These are phyloP conservation scores for Onychomys torridus DNA, from an alignment of 2,797 vertebrate genomes.

Conservation along the genomic window DNA sequence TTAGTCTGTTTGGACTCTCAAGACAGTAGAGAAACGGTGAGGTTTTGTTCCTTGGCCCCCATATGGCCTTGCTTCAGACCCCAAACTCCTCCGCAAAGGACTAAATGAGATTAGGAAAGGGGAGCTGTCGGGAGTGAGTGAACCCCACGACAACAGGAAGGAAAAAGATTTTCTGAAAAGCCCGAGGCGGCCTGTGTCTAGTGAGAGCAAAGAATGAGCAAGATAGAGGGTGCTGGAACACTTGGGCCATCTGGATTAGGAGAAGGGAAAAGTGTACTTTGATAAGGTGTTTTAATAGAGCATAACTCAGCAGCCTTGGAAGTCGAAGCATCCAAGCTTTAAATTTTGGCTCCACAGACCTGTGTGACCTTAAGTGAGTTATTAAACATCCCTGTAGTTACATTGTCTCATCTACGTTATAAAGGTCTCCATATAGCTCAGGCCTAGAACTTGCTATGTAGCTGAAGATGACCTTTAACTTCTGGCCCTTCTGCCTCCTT, in stretches of 20 bases:
- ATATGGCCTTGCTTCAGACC: not conserved
- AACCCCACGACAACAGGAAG: not conserved
- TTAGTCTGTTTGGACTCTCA: constrained; percentile 14
- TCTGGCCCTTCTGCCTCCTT: not conserved
- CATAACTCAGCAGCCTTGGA: constrained; percentile 10
- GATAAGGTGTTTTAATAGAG: not conserved
- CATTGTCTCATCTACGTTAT: not conserved
- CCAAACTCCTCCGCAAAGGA: not conserved
- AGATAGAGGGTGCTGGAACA: not conserved
- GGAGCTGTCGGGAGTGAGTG: not conserved
- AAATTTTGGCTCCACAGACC: not conserved
- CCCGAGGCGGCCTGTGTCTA: not conserved
- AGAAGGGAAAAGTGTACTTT: not conserved
- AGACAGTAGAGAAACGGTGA: not conserved
- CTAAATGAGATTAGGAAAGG: not conserved
- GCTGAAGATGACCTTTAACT: not conserved
- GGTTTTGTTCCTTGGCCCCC: not conserved
- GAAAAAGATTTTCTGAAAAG: not conserved
- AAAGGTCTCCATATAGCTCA: not conserved
- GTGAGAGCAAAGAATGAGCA: too few species aligned
- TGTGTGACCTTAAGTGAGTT: not conserved
- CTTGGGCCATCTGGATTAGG: not conserved
- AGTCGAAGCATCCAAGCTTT: not conserved
- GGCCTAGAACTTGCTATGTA: not conserved
- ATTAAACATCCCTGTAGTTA: not conserved